Evolutionary conservation across 1,140 invertebrate genomes (phyloP).

Genomic region (Drosophila aff.): DNA sequence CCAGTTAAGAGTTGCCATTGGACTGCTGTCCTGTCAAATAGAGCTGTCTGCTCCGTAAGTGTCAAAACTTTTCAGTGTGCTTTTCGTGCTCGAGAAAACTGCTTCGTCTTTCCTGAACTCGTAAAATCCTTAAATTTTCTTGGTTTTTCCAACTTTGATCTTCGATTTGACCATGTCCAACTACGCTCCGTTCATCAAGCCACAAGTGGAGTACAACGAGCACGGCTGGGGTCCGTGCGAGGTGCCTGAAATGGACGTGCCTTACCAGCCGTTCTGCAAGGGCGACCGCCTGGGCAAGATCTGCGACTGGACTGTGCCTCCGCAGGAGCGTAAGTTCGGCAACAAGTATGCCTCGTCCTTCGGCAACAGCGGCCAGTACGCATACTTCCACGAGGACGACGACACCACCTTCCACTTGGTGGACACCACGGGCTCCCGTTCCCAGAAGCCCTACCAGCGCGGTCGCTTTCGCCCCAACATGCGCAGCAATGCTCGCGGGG

Average conservation of each 20-base stretch:
- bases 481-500: conserved; percentile 87
- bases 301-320: conserved; percentile 97
- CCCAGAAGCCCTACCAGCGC: conserved; percentile 94
- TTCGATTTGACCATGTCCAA: conserved; percentile 15
- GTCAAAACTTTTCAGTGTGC: conserved; percentile 2
- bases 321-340: conserved; percentile 95
- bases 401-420: conserved; percentile 98
- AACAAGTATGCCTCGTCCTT: conserved; percentile 98
- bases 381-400: conserved; percentile 99
- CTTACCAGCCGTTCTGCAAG: conserved; percentile 99
- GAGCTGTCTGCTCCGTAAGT: too few species aligned
- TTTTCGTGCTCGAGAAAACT: not conserved
- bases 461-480: conserved; percentile 93
- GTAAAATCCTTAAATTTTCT: not conserved
- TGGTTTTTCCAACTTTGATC: not conserved
- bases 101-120: not conserved
- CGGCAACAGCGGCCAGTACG: conserved; percentile 97
- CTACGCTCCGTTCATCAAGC: conserved; percentile 72
- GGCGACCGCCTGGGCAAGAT: conserved; percentile 98
- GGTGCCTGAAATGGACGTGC: conserved; percentile 97
- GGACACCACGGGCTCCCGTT: conserved; percentile 89
- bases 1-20: not conserved
- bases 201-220: conserved; percentile 77
- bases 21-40: not conserved
- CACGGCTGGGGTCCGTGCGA: conserved; percentile 97